Evolutionary conservation across 2,888 invertebrate genomes (phyloP).

Genomic region (Ferdinandea cuprea): DNA sequence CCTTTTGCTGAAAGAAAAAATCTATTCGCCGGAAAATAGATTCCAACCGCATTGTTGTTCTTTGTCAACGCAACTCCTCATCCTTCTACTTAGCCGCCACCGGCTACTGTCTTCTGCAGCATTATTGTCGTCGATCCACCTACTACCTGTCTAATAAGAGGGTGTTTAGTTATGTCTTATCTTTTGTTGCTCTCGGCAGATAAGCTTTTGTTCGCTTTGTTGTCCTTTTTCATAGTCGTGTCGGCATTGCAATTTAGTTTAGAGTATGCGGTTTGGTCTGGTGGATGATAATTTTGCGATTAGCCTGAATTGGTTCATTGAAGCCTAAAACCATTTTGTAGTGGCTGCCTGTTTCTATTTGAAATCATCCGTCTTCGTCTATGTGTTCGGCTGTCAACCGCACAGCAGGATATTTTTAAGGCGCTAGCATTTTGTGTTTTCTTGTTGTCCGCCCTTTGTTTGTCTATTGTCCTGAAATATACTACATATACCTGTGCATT

Average conservation of each 20-base stretch:
- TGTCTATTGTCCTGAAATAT: slow-evolving; percentile 39
- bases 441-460: slow-evolving; percentile 15
- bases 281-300: slow-evolving; percentile 74
- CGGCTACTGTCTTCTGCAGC: slow-evolving; percentile 54
- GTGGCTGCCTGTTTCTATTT: slow-evolving; percentile 58
- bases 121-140: background rate
- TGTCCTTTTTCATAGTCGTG: slow-evolving; percentile 56
- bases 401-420: slow-evolving; percentile 65
- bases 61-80: slow-evolving; percentile 48
- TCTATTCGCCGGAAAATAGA: slow-evolving; percentile 53
- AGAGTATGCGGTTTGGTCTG: slow-evolving; percentile 66
- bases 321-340: slow-evolving; percentile 68
- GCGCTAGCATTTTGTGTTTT: slow-evolving; percentile 52
- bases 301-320: slow-evolving; percentile 63
- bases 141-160: slow-evolving; percentile 29
- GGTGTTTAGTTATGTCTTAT: slow-evolving; percentile 51
- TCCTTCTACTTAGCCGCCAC: too few species aligned
- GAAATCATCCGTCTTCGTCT: slow-evolving; percentile 42
- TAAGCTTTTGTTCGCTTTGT: slow-evolving; percentile 56
- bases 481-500: slow-evolving; percentile 51
- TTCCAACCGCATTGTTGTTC: slow-evolving; percentile 68
- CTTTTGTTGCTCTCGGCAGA: slow-evolving; percentile 53
- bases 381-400: slow-evolving; percentile 46
- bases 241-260: slow-evolving; percentile 68
- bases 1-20: slow-evolving; percentile 18